Evolutionary conservation across 2,113 vertebrate genomes (phyloP), one percentile per base, ranked within the genome.

Genomic region (Larimichthys crocea): DNA sequence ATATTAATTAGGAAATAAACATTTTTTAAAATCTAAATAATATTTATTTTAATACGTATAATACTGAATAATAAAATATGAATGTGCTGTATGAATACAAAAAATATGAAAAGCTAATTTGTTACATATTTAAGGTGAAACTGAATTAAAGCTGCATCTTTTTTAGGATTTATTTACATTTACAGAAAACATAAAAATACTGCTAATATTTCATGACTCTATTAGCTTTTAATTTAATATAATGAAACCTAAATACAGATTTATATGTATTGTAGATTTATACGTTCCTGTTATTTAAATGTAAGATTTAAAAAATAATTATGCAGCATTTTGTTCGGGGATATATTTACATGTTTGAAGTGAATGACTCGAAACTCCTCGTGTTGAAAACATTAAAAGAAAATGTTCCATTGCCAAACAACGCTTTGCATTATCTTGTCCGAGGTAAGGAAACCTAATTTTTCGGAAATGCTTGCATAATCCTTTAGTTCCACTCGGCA

Each of bases 401-500:
- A 9, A 26, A 46, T 9, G 3, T 26, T 46, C 8, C 26, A 2
- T 3, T 59, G 9, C 20, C 10, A 24, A 5, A 26, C 3, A 15
- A 20, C 17, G 59, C 16, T 71, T 79, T 64, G 52, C 63, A 88
- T 90, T 80, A 87, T 83, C 69, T 72, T 70, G 77, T 89, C 76
- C 49, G 73, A 84, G 44, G 81, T 88, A 20, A 70, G 24, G 26
- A 87, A 88, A 73, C 42, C 10, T 3, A 70, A 67, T 83, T 74
- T 86, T 79, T 71, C 5, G 26, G 83, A 81, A 73, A 46, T 16
- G 73, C 90, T 84, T 68, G 85, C 87, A 93, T 96, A 97, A 97
- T 96, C 95, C 95, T 94, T 95, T 93, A 87, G 94, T 88, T 95
- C 93, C 89, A 93, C 93, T 92, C 62, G 53, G 91, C 93, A 93